Evolutionary conservation across 2,113 vertebrate species (phyloP).

Genomic region (Cromileptes altivelis): DNA sequence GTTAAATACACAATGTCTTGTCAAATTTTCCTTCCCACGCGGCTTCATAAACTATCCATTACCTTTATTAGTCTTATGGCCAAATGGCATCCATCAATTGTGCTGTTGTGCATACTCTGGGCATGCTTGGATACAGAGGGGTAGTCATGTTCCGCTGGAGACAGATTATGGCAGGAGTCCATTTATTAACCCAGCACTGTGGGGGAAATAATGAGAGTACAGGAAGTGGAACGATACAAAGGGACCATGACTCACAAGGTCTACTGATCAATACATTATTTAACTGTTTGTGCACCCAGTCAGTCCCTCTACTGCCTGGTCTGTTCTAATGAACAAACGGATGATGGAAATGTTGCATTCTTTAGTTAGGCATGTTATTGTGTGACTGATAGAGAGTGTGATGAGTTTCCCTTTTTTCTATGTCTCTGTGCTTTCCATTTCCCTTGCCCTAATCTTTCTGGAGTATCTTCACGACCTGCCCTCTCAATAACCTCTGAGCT

Average conservation of each 20-base stretch:
- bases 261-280: constrained; percentile 65
- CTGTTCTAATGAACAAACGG: constrained; percentile 18
- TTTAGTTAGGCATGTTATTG: constrained; percentile 57
- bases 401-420: constrained; percentile 30
- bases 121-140: constrained; percentile 26
- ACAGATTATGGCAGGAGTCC: constrained; percentile 46
- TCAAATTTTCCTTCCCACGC: constrained; percentile 40
- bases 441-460: background rate
- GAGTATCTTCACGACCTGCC: constrained; percentile 1
- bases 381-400: constrained; percentile 45
- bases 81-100: constrained; percentile 58
- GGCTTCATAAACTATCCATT: constrained; percentile 57
- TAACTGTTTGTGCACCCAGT: constrained; percentile 38
- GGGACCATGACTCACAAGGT: constrained; percentile 39
- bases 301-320: constrained; percentile 13
- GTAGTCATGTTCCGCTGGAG: constrained; percentile 36
- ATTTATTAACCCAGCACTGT: constrained; percentile 38
- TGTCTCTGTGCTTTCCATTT: constrained; percentile 2
- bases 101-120: constrained; percentile 30
- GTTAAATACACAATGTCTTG: constrained; percentile 13
- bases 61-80: constrained; percentile 33
- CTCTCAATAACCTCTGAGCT: constrained; percentile 8
- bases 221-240: constrained; percentile 23
- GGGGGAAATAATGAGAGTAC: constrained; percentile 52
- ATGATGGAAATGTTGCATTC: constrained; percentile 39